Evolutionary conservation across 2,113 vertebrate genomes (phyloP), one percentile per base, ranked within the genome.

Genomic region (Centrocercus urophasianus): DNA sequence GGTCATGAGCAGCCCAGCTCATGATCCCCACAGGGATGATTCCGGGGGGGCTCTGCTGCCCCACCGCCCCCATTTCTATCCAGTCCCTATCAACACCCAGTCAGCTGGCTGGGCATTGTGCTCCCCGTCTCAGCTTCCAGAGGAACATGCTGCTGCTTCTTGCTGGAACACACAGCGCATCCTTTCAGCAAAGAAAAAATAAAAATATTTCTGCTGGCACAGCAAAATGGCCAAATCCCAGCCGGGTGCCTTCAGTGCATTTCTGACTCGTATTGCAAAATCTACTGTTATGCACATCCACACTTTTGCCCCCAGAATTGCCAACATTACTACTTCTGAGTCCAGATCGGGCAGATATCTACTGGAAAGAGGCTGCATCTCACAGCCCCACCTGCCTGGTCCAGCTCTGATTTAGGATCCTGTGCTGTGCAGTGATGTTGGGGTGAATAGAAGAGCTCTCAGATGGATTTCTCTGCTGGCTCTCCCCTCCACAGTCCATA

Each of bases 391-490:
- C 14, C 28, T 0, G 1, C 30, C 17, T 85, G 1, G 0, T 48
- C 45, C 71, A 67, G 43, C 11, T 59, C 63, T 16, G 8, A 13
- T 36, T 86, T 80, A 60, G 1, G 8, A 69, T 54, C 18, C 54
- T 83, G 72, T 61, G 42, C 34, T 85, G 85, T 64, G 43, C 48
- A 32, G 27, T 28, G 8, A 12, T 30, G 16, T 28, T 0, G 0
- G 34, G 25, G 25, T 81, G 43, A 59, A 34, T n/a, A 18, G 69
- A 19, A 95, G 85, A 96, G 90, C 85, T 73, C 86, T 28, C 12
- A 0, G 73, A 88, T 90, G 89, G 93, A 88, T 94, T 94, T 54
- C 83, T 93, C 65, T 32, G 64, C 80, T 73, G 14, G 65, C 91
- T 92, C 78, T 93, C 93, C 73, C 82, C 78, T 73, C 74, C 67